These are phyloP conservation scores for Microtus richardsoni DNA, from an alignment of 2,113 vertebrate genomes.

Conservation along the genomic window DNA sequence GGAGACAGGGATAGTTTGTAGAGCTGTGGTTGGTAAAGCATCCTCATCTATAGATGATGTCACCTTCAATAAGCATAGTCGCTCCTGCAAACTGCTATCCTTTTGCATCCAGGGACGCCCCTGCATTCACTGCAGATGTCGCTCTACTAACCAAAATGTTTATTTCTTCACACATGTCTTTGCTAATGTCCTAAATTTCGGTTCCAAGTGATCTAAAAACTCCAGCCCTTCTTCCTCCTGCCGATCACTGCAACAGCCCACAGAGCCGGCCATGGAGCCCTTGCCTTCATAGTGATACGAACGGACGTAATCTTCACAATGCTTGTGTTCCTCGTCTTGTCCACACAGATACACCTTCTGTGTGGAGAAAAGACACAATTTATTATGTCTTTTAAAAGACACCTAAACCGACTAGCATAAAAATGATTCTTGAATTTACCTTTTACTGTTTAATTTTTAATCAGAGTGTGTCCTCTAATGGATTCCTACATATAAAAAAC, in stretches of 20 bases:
- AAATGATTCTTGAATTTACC: conserved; percentile 90
- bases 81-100: conserved; percentile 8
- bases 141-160: conserved; percentile 46
- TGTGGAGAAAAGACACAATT: conserved; percentile 72
- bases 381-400: conserved; percentile 84
- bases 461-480: conserved; percentile 91
- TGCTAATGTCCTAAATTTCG: conserved; percentile 94
- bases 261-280: conserved; percentile 92
- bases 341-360: conserved; percentile 90
- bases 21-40: neutral
- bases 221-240: conserved; percentile 89
- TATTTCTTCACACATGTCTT: conserved; percentile 88
- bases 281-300: conserved; percentile 92
- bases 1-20: neutral
- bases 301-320: conserved; percentile 90
- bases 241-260: conserved; percentile 93
- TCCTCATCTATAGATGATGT: neutral
- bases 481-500: conserved; percentile 91
- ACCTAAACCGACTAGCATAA: conserved; percentile 86
- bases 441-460: conserved; percentile 92
- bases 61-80: neutral
- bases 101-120: neutral
- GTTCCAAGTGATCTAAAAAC: conserved; percentile 93
- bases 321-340: conserved; percentile 89
- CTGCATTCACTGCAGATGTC: neutral